Evolutionary conservation across 2,797 vertebrate genomes (phyloP).

Genomic region (Schizothorax lantsangensis): DNA sequence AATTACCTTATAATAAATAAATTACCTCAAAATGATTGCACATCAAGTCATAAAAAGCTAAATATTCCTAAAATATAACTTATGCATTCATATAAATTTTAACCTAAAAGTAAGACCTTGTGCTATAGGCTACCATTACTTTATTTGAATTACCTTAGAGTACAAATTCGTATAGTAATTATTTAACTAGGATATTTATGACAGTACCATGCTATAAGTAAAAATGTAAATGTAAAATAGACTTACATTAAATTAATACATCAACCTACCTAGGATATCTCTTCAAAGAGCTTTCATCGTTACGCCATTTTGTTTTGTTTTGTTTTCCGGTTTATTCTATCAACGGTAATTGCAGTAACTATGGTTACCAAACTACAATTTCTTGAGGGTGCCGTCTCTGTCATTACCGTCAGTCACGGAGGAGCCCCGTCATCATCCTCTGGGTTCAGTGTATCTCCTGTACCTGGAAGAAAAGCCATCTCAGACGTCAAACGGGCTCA

Average conservation of each 20-base stretch:
- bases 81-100: background rate
- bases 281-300: background rate
- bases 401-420: background rate
- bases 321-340: background rate
- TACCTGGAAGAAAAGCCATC: conserved; percentile 58
- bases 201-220: background rate
- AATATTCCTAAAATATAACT: background rate
- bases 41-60: background rate
- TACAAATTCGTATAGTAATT: background rate
- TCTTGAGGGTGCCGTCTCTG: background rate
- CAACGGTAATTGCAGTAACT: background rate
- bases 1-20: background rate
- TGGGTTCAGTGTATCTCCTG: conserved; percentile 38
- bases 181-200: background rate
- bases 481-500: conserved; percentile 64
- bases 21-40: background rate
- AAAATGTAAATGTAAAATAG: background rate
- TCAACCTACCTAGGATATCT: background rate
- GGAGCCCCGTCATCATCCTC: conserved; percentile 48
- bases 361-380: background rate
- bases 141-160: background rate
- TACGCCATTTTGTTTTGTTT: background rate
- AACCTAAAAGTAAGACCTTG: background rate
- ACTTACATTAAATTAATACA: background rate
- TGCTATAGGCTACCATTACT: background rate